Percentiles rank a stretch among this genome's conserved stretches.
phyloP scores from a whole-genome alignment of 2,113 vertebrate genomes.

The Andinoacara biseriatus region DNA sequence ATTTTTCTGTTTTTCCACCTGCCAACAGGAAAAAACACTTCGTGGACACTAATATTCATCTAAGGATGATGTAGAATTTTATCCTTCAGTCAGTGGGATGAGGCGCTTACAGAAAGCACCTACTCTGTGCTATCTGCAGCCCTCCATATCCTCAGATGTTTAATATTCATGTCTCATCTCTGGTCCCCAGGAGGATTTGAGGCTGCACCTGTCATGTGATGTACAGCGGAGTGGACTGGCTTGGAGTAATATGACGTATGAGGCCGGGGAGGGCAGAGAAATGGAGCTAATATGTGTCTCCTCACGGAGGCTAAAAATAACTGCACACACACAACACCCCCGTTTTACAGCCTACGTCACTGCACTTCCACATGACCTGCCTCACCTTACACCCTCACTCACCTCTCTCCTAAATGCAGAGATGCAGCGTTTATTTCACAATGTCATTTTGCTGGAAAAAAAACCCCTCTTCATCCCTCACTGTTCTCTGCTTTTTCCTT shows the following conservation, averaged over 20 bases:
- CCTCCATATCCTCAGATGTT: conserved; percentile 23
- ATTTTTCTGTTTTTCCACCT: not conserved
- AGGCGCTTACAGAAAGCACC: not conserved
- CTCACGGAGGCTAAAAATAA: conserved; percentile 70
- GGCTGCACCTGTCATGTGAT: conserved; percentile 64
- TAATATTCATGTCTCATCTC: conserved; percentile 48
- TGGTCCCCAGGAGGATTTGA: conserved; percentile 9
- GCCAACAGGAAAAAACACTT: conserved; percentile 8
- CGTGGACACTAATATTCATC: not conserved
- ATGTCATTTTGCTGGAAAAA: conserved; percentile 1
- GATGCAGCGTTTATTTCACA: not conserved
- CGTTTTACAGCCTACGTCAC: conserved; percentile 68
- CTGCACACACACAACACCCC: conserved; percentile 54
- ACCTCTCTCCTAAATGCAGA: conserved; percentile 20
- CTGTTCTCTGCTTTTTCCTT: not conserved
- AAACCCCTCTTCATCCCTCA: not conserved
- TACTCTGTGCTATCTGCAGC: conserved; percentile 18
- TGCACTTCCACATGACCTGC: conserved; percentile 40
- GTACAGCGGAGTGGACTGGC: conserved; percentile 22
- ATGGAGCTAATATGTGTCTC: conserved; percentile 63
- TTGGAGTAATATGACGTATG: conserved; percentile 63
- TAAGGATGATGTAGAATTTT: not conserved
- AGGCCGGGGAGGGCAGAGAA: conserved; percentile 37
- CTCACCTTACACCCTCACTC: conserved; percentile 32
- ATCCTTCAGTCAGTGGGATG: not conserved